Evolutionary conservation across 1,140 invertebrate species (phyloP), one percentile per base, ranked within the genome.

Genomic region (Acromyrmex echinatior): DNA sequence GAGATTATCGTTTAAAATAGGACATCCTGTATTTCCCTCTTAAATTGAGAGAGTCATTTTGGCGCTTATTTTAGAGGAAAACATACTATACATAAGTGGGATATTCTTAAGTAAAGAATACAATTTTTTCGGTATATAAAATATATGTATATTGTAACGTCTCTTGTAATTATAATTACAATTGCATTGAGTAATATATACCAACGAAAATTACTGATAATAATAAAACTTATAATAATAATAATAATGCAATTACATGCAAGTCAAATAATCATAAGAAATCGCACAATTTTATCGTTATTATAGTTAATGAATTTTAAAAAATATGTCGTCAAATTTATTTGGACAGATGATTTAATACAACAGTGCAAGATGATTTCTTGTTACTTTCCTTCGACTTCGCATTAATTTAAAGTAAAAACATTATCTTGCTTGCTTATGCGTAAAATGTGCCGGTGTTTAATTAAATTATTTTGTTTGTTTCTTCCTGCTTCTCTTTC

Each of bases 401-500:
- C 16, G 25, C 10, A 25, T 7, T 18, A 28, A 25, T 28, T 81
- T n/a, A 18, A 45, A 73, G 6, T 35, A 60, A 60, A 62, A 73
- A 82, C 35, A 14, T 73, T 49, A 70, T 73, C 25, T 18, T 45
- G 45, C 28, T 31, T 28, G n/a, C n/a, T 31, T 18, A 35, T 21
- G 28, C n/a, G n/a, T n/a, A 39, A 62, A 45, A 63, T 35, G 16
- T 18, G 62, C 14, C 21, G 28, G 28, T 49, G 12, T 73, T 58
- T 60, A 73, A 82, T 74, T 60, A 70, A 73, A 84, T 74, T 76
- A 35, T 84, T 31, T 84, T 21, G 12, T 60, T 5, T 21, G 21
- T 60, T 45, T 62, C 10, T 62, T 14, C n/a, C 2, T 56, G 5
- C 31, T 35, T 25, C 12, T 35, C 2, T 7, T 51, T 28, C 3